phyloP scores from a whole-genome alignment of 2,113 vertebrate species.

The Loxodonta africana region DNA sequence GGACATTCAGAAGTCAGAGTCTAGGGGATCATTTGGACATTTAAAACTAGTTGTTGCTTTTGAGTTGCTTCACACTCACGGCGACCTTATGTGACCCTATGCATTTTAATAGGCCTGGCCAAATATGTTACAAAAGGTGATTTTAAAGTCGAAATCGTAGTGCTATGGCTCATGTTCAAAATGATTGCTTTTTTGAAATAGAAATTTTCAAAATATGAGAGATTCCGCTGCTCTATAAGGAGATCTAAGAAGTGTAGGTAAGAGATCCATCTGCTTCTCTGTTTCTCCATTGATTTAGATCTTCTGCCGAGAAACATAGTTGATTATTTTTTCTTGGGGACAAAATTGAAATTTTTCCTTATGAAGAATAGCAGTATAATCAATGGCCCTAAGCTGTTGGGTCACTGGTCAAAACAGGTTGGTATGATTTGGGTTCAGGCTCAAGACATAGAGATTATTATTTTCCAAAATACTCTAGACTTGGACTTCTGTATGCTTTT shows the following conservation, averaged over 20 bases:
- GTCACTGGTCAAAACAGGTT: background rate
- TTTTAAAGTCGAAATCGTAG: background rate
- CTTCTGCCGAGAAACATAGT: background rate
- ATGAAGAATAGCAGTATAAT: background rate
- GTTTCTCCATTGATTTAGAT: background rate
- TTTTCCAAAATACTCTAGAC: conserved; percentile 21
- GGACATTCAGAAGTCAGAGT: background rate
- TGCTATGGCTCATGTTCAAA: background rate
- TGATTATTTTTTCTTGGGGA: background rate
- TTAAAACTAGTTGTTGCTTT: too few relatives aligned
- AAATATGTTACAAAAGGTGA: background rate
- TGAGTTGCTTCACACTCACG: too few relatives aligned
- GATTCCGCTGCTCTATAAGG: background rate
- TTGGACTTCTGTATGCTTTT: background rate
- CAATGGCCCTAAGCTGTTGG: background rate
- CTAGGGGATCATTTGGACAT: background rate
- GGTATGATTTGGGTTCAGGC: conserved; percentile 13
- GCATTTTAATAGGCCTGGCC: background rate
- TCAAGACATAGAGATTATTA: conserved; percentile 6
- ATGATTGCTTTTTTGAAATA: background rate
- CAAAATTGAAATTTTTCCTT: background rate
- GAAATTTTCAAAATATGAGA: background rate
- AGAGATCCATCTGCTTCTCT: background rate
- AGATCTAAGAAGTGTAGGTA: background rate
- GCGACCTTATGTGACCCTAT: background rate